phyloP scores from a whole-genome alignment of 1,140 invertebrate genomes.

The Galleria mellonella region DNA sequence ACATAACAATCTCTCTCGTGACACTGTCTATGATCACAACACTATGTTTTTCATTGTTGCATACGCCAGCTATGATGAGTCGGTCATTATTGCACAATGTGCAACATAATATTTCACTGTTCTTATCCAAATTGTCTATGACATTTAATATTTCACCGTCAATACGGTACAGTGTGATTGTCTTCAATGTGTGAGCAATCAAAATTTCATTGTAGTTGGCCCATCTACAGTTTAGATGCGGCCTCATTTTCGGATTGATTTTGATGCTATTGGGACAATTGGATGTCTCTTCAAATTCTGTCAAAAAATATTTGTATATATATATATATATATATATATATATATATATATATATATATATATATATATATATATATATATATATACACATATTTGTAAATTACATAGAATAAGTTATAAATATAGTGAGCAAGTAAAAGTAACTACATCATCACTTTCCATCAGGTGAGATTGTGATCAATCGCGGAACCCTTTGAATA shows the following conservation, averaged over 20 bases:
- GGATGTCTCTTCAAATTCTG: slow-evolving; percentile 53
- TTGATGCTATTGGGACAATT: slow-evolving; percentile 31
- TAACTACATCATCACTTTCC: too few species aligned
- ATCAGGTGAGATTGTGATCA: too few species aligned
- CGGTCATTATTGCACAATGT: slow-evolving; percentile 47
- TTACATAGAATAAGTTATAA: too few species aligned
- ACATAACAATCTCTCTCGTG: slow-evolving; percentile 31
- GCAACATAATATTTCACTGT: slow-evolving; percentile 39
- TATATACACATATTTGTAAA: too few species aligned
- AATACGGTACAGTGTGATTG: slow-evolving; percentile 37
- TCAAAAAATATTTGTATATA: background rate
- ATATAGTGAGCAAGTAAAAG: too few species aligned
- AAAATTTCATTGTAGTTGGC: slow-evolving; percentile 44
- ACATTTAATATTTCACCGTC: slow-evolving; percentile 27
- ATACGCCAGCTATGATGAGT: slow-evolving; percentile 32
- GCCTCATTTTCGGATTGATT: slow-evolving; percentile 33
- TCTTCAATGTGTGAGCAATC: slow-evolving; percentile 44
- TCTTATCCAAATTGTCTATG: slow-evolving; percentile 38
- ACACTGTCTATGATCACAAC: slow-evolving; percentile 43
- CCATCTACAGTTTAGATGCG: slow-evolving; percentile 52
- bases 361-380: too few species aligned
- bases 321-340: too few species aligned
- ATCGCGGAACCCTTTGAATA: too few species aligned
- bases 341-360: too few species aligned
- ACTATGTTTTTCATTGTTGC: slow-evolving; percentile 12